Base-by-base conservation (phyloP, 1,140 invertebrate genomes). In the Amyelois transitella region DNA sequence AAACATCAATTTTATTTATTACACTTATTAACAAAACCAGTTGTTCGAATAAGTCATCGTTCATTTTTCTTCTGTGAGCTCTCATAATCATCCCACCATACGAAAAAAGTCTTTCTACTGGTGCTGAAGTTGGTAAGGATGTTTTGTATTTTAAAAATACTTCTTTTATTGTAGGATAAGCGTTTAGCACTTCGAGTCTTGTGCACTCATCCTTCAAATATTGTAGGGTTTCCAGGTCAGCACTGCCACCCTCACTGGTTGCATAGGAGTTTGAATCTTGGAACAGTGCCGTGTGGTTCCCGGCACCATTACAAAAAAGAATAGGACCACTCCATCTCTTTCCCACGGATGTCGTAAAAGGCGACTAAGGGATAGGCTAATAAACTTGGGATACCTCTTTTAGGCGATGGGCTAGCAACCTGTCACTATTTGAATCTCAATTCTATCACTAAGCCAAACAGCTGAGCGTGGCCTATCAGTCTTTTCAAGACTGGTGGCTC, bases 61-160 rank as follows among this genome's bases (percentile, higher is more conserved):
- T 62, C 51, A 69, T 62, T 18, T 64, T 68, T 43, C 60, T 60
- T 55, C 58, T 12, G 54, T 64, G 64, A 58, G 60, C 56, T 50
- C 60, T 60, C 50, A 63, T 59, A 22, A 62, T 62, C 58, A 64
- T 60, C 8, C 66, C 61, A 50, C 56, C 59, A 54, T 54, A 69
- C 2, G 60, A 69, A 51, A 69, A 69, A 28, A 64, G 57, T 60
- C 58, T 38, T 38, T 70, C 59, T 43, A 66, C 67, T n/a, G n/a
- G n/a, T n/a, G n/a, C n/a, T n/a, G n/a, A n/a, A n/a, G n/a, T n/a
- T n/a, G 25, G 5, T 28, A 28, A 28, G 25, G 5, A 28, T 28
- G 25, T 28, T 6, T 28, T 28, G 5, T 28, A 28, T 28, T 28
- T 28, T 28, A 28, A 10, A 28, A 28, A 28, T 28, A 28, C n/a